Evolutionary conservation across 23 tunicate species (phyloP), one percentile per base, ranked within the genome.

Genomic region (Aplidium turbinatum): DNA sequence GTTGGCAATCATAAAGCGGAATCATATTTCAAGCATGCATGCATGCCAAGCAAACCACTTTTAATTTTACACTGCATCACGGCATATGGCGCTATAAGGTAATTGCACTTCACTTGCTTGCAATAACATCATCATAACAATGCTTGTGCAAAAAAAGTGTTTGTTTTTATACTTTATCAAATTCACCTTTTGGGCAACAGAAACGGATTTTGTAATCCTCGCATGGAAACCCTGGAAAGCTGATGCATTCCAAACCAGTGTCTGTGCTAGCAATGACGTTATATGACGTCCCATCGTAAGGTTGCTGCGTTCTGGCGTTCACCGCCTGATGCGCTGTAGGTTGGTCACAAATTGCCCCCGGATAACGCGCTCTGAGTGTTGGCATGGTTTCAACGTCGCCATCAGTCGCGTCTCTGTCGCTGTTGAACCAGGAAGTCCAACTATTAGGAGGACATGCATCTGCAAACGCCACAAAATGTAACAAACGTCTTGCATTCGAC

Each of bases 171-270:
- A 54, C 19, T 5, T 16, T 5, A 54, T 54, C 61, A 16, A 60
- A 66, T 9, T 27, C 26, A 70, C 76, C 76, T 70, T 47, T 4
- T 4, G 76, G 58, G 26, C 76, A 70, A 22, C 76, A 70, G 36
- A 47, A 70, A 4, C 76, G 76, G 26, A 70, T 47, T 22, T 70
- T 58, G 58, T 70, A 70, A 48, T 70, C 76, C 35, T 70, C 76
- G 38, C 76, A 70, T 25, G 16, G 24, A 3, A 7, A 23, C 19
- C 58, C 58, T 3, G 35, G 4, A 13, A 47, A 7, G 36, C 47
- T 70, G 4, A 70, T 23, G 23, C 76, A 70, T 30, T 47, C 76
- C n/a, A 70, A 47, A 3, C 76, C 76, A 3, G 19, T 27, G 22
- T 29, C 33, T 5, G 22, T 58, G n/a, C 58, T 48, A 3, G 76